Evolutionary conservation across 1,140 invertebrate genomes (phyloP), one percentile per base, ranked within the genome.

Genomic region (Oncopeltus fasciatus): DNA sequence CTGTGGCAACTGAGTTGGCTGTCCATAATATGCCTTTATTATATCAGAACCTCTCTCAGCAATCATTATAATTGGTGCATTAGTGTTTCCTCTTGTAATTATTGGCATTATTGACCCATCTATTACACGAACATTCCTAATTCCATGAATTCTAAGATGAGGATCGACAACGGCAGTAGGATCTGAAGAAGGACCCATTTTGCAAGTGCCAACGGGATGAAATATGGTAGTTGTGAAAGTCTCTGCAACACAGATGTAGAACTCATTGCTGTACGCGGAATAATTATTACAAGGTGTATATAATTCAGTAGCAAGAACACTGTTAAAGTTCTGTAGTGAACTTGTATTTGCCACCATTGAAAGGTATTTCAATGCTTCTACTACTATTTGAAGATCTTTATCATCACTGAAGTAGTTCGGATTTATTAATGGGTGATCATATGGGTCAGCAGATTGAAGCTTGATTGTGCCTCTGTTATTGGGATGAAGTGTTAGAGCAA

Each of bases 11-110:
- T n/a, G n/a, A n/a, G n/a, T n/a, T n/a, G n/a, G n/a, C n/a, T n/a
- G n/a, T n/a, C n/a, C n/a, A n/a, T n/a, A n/a, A n/a, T n/a, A n/a
- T n/a, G n/a, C 70, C 67, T 83, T 85, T 28, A 94, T 88, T 69
- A 92, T 78, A 71, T 91, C 76, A 1, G 77, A 70, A 4, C 73
- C 78, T 67, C 75, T 78, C 66, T 81, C 79, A 4, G 72, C 79
- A 49, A 81, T 77, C 78, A 81, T 80, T 27, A 72, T 69, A 4
- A 68, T 65, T 2, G 73, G 67, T 12, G 71, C 69, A 59, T 71
- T 72, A 0, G 72, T 73, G 62, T 75, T 73, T 5, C 70, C 74
- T 20, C 68, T 68, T 4, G 67, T 58, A 8, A 73, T 49, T 9
- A 47, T 57, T 1, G 74, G 74, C 64, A 75, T 72, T 12, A 75